These are phyloP conservation scores for Zaprionus bogoriensis DNA, from an alignment of 2,888 invertebrate species.

Conservation along the genomic window DNA sequence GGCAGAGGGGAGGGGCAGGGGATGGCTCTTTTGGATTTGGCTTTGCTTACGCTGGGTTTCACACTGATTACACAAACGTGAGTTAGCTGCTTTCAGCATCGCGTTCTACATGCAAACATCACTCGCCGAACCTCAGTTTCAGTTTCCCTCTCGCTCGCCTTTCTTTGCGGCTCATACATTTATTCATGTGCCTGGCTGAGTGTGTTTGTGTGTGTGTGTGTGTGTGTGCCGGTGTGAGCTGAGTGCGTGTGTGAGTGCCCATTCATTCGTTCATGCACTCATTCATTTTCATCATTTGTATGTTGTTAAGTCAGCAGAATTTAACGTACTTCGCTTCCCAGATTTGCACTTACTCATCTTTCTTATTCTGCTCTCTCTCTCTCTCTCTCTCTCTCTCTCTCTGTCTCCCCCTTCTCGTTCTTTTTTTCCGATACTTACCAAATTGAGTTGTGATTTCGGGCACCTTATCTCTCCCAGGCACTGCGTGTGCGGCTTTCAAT, in stretches of 20 bases:
- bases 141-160: neutral
- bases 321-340: conserved; percentile 63
- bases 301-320: conserved; percentile 78
- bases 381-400: neutral
- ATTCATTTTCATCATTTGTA: conserved; percentile 78
- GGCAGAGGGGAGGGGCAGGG: neutral
- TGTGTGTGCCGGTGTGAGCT: too few relatives aligned
- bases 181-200: conserved; percentile 55
- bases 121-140: conserved; percentile 45
- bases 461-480: conserved; percentile 29
- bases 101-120: conserved; percentile 76
- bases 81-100: conserved; percentile 77
- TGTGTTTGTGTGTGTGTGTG: conserved; percentile 4
- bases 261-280: conserved; percentile 65
- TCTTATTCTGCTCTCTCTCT: conserved; percentile 10
- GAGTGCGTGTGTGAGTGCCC: conserved; percentile 8
- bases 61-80: conserved; percentile 80
- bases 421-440: conserved; percentile 32
- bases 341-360: conserved; percentile 69
- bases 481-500: conserved; percentile 21
- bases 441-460: conserved; percentile 52
- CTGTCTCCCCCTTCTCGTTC: neutral
- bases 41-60: conserved; percentile 64
- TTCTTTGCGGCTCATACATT: conserved; percentile 55
- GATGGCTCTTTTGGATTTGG: conserved; percentile 24